Evolutionary conservation across 2,797 vertebrate species (phyloP).

Genomic region (Scyliorhinus canicula): DNA sequence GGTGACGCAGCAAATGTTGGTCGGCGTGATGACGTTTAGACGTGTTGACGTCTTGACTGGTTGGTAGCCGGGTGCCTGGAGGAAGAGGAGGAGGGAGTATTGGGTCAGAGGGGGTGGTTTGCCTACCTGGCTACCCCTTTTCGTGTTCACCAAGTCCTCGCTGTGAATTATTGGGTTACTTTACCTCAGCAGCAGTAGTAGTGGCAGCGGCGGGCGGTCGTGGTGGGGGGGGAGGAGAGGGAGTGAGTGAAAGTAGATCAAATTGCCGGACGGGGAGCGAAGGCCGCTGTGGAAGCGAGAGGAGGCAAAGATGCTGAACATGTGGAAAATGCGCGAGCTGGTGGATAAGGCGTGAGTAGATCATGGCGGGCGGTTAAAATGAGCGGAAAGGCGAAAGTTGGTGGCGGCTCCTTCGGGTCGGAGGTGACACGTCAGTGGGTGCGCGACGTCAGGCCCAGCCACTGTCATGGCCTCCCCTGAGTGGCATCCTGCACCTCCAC

Average conservation of each 20-base stretch:
- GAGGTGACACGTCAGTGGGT: slow-evolving; percentile 25
- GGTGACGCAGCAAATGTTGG: neutral
- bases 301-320: slow-evolving; percentile 78
- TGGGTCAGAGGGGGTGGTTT: neutral
- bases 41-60: neutral
- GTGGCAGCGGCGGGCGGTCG: neutral
- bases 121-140: neutral
- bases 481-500: neutral
- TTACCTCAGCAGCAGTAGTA: neutral
- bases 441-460: neutral
- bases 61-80: neutral
- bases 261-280: neutral
- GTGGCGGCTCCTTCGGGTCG: neutral
- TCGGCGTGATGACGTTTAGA: neutral
- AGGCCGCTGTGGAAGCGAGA: slow-evolving; percentile 40
- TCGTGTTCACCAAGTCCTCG: neutral
- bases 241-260: neutral
- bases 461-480: neutral
- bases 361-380: neutral
- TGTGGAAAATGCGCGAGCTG: slow-evolving; percentile 97
- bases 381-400: neutral
- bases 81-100: neutral
- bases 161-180: neutral
- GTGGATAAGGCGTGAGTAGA: slow-evolving; percentile 97
- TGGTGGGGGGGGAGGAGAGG: neutral